Evolutionary conservation across 2,113 vertebrate species (phyloP).

Genomic region (Eonycteris spelaea): DNA sequence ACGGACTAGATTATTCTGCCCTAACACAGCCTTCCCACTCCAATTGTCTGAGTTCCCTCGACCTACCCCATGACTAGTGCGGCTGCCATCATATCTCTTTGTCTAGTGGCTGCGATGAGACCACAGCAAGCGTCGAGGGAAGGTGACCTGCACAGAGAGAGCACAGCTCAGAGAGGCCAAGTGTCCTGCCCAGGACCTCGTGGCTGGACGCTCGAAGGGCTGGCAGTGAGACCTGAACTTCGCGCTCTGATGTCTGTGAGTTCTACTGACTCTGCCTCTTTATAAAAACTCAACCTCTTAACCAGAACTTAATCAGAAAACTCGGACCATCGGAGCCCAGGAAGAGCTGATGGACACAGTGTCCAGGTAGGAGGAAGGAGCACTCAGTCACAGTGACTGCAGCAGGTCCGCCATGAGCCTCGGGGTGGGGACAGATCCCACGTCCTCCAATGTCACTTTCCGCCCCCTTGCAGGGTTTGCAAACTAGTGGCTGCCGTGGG

Average conservation of each 20-base stretch:
- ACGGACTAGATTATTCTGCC: background rate
- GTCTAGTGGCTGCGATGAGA: background rate
- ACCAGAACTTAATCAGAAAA: background rate
- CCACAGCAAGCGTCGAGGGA: background rate
- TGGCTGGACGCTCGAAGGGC: rapidly evolving
- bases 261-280: background rate
- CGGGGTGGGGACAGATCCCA: background rate
- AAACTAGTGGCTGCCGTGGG: background rate
- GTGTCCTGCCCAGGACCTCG: background rate
- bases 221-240: background rate
- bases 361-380: background rate
- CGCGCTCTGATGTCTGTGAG: background rate
- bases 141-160: too few relatives aligned
- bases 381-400: background rate
- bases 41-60: too few relatives aligned
- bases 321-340: background rate
- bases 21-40: too few relatives aligned
- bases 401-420: background rate
- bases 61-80: too few relatives aligned
- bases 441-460: background rate
- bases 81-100: too few relatives aligned
- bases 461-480: rapidly evolving
- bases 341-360: background rate
- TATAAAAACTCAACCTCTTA: background rate
- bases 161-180: background rate